Evolutionary conservation across 37 sponge, comb jelly and placozoan species (phyloP), one percentile per base, ranked within the genome.

Genomic region (Agelas oroides): DNA sequence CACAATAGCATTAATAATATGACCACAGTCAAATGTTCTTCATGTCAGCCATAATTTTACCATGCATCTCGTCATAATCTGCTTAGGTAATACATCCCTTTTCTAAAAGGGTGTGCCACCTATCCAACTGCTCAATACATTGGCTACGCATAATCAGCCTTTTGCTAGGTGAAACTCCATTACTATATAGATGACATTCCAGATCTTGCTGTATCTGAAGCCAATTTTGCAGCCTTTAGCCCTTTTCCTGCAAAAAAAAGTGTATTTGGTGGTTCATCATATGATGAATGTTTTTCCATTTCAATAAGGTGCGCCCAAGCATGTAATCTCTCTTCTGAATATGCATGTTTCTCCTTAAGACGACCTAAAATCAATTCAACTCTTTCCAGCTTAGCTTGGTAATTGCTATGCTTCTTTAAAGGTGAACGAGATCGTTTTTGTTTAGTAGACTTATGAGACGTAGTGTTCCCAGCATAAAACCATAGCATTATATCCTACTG

Each of bases 201-300:
- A n/a, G n/a, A n/a, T n/a, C n/a, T n/a, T n/a, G n/a, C n/a, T n/a
- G n/a, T n/a, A n/a, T n/a, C n/a, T n/a, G n/a, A n/a, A n/a, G n/a
- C n/a, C n/a, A n/a, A n/a, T n/a, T n/a, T n/a, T n/a, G 46, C 46
- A 46, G 46, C 3, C 46, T 46, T 46, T 46, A 46, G 46, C 46
- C 8, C 46, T 8, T 46, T 46, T 46, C 46, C 46, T 12, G 8
- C 46, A 46, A 46, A 69, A 13, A 69, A 69, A 2, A 34, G 12
- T 32, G 23, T 69, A 32, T 69, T 31, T 2, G 70, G 70, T 69
- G 70, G 37, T 30, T 23, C 34, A 23, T 69, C 70, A 69, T 33
- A 32, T 14, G 70, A 69, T 30, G 20, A 21, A 69, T 69, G 70
- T 69, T 69, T 69, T 35, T 69, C 28, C 70, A 69, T 69, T 33